Percentiles rank a stretch among this genome's conserved stretches.
Conservation (phyloP, 2,888 invertebrate species). For the Apomyelois bistriatella region DNA sequence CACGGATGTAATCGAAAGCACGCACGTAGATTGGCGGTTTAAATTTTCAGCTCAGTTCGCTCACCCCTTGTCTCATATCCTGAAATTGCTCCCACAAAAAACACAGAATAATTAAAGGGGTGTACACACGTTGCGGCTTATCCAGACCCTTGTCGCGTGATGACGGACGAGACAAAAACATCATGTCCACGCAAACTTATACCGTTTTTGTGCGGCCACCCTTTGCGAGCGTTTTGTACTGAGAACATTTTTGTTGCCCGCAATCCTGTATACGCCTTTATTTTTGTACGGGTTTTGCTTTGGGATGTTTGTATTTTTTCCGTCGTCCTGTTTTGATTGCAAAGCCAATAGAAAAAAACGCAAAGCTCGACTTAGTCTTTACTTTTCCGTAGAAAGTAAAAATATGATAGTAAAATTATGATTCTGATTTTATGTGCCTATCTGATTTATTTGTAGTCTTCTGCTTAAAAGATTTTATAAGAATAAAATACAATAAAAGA, state of each 20-base stretch:
- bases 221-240: slow-evolving; percentile 30
- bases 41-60: not conserved
- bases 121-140: slow-evolving; percentile 17
- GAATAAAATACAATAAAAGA: no score
- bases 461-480: no score
- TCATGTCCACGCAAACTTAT: slow-evolving; percentile 8
- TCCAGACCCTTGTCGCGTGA: slow-evolving; percentile 21
- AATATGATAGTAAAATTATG: no score
- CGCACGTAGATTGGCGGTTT: not conserved
- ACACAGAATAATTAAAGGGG: slow-evolving; percentile 20
- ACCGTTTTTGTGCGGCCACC: slow-evolving; percentile 11
- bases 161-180: slow-evolving; percentile 22
- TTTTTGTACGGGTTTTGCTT: slow-evolving; percentile 10
- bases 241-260: slow-evolving; percentile 39
- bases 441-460: no score
- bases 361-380: not conserved
- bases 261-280: slow-evolving; percentile 38
- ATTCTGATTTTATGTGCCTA: no score
- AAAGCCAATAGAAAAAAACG: not conserved
- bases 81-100: slow-evolving; percentile 15
- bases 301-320: not conserved
- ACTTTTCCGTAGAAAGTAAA: not conserved
- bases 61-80: slow-evolving; percentile 6
- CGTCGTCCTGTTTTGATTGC: not conserved
- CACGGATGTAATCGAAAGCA: not conserved